Evolutionary conservation across 2,888 invertebrate species (phyloP), one percentile per base, ranked within the genome.

Genomic region (Drosophila kanekoi): DNA sequence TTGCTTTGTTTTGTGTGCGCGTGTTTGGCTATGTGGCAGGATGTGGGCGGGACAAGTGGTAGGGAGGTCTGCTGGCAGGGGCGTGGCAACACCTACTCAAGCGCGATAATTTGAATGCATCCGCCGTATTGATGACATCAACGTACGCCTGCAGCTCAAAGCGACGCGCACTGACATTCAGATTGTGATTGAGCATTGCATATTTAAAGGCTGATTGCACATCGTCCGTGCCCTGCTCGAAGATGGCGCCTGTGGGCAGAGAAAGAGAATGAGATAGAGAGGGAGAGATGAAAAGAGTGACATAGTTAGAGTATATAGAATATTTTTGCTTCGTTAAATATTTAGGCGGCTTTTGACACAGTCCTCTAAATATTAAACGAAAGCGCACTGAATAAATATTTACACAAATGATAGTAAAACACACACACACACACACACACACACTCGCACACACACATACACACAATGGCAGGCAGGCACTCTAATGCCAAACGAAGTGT

Each of bases 131-230:
- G 93, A 98, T 97, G 90, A 98, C 96, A 92, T 98, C 97, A 56
- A 97, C 97, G 90, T 96, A 97, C 11, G 97, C 97, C 92, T 97
- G 96, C 61, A 98, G 93, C 92, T 98, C 97, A 91, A 97, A 96
- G 54, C 96, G 94, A 67, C 95, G 94, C 48, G 95, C 94, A 73
- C 95, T 95, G 74, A 96, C 95, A 91, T 97, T 97, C 91, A 97
- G 95, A 92, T 97, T 97, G 93, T 97, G 97, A 88, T 95, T 95
- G 59, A 95, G 94, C 95, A 97, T 95, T 16, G 97, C 97, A 92
- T 96, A 97, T 91, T 96, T 97, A 93, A 98, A 98, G 32, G 97
- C 98, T 77, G 97, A 96, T 93, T 97, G 97, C 69, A 97, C 96
- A 92, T 98, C 97, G 91, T 97, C 97, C 2, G 97, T 97, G 66